Conservation (phyloP, 2,888 invertebrate species). For the Molorchus minor region DNA sequence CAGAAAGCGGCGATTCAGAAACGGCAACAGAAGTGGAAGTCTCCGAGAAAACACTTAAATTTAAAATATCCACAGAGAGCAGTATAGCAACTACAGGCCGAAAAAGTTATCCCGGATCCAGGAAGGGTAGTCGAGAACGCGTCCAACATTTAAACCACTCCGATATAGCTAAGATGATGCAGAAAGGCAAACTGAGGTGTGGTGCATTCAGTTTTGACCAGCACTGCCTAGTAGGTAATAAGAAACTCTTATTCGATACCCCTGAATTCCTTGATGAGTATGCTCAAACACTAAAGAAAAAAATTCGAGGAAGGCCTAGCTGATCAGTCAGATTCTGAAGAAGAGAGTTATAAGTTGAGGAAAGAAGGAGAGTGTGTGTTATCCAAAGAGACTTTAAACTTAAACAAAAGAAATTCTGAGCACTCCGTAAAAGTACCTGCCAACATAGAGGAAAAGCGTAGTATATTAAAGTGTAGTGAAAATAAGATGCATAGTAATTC, state of each 20-base stretch:
- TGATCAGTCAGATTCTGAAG: conserved; percentile 40
- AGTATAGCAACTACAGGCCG: conserved; percentile 63
- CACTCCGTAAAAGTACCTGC: conserved; percentile 55
- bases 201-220: conserved; percentile 60
- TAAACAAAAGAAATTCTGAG: conserved; percentile 59
- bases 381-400: conserved; percentile 59
- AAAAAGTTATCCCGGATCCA: conserved; percentile 73
- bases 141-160: conserved; percentile 60
- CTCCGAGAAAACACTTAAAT: conserved; percentile 78
- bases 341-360: conserved; percentile 36
- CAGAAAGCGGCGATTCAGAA: conserved; percentile 68
- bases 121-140: conserved; percentile 74
- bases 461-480: conserved; percentile 57
- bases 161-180: conserved; percentile 63
- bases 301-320: conserved; percentile 49
- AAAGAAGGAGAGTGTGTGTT: conserved; percentile 52
- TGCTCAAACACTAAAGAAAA: conserved; percentile 55
- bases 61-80: conserved; percentile 78
- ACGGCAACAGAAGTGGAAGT: conserved; percentile 78
- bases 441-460: conserved; percentile 54
- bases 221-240: conserved; percentile 54
- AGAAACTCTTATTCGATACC: conserved; percentile 60
- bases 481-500: conserved; percentile 45
- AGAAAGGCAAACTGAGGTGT: conserved; percentile 62
- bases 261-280: conserved; percentile 61